These are phyloP conservation scores for Brachionus plicatilis DNA, from an alignment of 1,140 invertebrate species.

Conservation along the genomic window DNA sequence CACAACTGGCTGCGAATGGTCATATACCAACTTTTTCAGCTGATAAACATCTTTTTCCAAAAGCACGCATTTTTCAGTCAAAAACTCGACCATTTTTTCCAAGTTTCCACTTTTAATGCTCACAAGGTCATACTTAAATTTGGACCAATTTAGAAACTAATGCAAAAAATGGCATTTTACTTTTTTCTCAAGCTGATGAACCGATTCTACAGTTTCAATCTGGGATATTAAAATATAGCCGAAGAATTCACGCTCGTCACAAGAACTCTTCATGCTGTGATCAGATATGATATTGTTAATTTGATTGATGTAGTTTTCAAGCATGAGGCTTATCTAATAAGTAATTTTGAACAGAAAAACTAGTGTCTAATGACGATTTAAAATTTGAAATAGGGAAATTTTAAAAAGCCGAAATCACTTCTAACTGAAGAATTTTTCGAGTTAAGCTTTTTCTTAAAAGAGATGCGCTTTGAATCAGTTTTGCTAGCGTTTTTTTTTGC, in stretches of 20 bases:
- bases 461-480: neutral
- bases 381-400: slow-evolving; percentile 6
- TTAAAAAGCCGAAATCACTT: neutral
- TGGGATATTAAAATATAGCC: slow-evolving; percentile 15
- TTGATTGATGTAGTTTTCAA: neutral
- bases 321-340: neutral
- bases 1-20: neutral
- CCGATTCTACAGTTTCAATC: neutral
- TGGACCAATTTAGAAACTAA: neutral
- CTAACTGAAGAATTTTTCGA: neutral
- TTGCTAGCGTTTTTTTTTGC: neutral
- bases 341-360: neutral
- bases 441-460: neutral
- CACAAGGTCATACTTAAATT: neutral
- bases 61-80: neutral
- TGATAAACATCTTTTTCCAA: neutral
- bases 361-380: neutral
- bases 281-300: neutral
- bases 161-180: neutral
- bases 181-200: slow-evolving; percentile 1
- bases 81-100: neutral
- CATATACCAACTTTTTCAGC: neutral
- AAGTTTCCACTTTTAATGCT: neutral
- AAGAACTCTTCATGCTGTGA: neutral
- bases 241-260: neutral